Base-by-base conservation (phyloP, 2,113 vertebrate species). In the Nothobranchius kuhntae region DNA sequence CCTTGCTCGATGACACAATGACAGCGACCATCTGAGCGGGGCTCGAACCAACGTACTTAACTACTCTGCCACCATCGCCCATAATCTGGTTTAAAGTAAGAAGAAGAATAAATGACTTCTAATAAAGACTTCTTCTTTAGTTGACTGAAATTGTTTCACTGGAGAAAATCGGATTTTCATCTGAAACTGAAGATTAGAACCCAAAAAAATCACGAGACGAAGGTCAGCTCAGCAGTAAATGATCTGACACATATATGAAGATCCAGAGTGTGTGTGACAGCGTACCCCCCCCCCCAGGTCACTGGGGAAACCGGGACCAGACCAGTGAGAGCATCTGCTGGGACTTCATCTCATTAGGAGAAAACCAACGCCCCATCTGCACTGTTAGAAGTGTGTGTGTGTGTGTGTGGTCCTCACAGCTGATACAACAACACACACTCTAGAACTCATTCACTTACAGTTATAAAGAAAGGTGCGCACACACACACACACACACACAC, bases 291-390 rank as follows among this genome's bases (percentile, higher is more conserved):
- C 48, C n/a, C 6, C 10, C 24, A 5, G 9, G 50, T 61, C 55
- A 61, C 11, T 67, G 57, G 36, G 36, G 55, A 36, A 9, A 40
- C 55, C 12, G 55, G 55, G 55, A 57, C 36, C 36, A 17, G 35
- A 42, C 55, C 55, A 40, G 55, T 55, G 38, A 13, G 10, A 24
- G 24, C 54, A 67, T 80, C 84, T 85, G 54, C 60, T 61, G 84
- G 71, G 84, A 80, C 56, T 40, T 68, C 61, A 48, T 60, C 78
- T 78, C 76, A 89, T 89, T 77, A 85, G 64, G n/a, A 68, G 60
- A 82, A 63, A 80, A 62, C 63, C 54, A 62, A 82, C 80, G 24
- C 80, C 79, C 53, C 63, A 13, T 30, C 58, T 40, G 47, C 61
- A 54, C 63, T 69, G 63, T 62, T 82, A 72, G 24, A 53, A 45